phyloP scores from a whole-genome alignment of 2,797 vertebrate genomes.

The Echeneis naucrates region DNA sequence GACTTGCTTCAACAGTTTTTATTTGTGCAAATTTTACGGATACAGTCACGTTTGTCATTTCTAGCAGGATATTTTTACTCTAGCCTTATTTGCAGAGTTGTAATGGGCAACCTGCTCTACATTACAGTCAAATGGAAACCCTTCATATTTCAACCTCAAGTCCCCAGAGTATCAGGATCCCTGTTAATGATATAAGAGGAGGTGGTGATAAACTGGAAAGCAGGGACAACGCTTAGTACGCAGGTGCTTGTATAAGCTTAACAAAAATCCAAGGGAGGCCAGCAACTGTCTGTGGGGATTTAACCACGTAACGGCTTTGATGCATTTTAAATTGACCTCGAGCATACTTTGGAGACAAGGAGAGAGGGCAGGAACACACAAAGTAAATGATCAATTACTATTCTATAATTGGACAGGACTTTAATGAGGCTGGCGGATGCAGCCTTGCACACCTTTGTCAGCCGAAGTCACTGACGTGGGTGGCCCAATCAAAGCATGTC shows the following conservation, averaged over 20 bases:
- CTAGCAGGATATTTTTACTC: constrained; percentile 16
- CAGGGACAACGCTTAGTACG: constrained; percentile 71
- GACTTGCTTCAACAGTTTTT: neutral
- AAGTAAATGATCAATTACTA: constrained; percentile 84
- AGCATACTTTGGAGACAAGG: constrained; percentile 74
- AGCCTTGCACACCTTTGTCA: constrained; percentile 81
- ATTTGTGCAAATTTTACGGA: constrained; percentile 5
- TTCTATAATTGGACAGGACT: constrained; percentile 84
- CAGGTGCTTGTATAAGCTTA: constrained; percentile 70
- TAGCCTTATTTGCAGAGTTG: constrained; percentile 20
- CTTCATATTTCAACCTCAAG: constrained; percentile 41
- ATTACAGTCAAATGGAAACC: constrained; percentile 26
- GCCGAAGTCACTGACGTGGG: constrained; percentile 72
- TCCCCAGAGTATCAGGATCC: constrained; percentile 32
- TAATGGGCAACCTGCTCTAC: constrained; percentile 17
- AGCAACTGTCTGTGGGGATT: constrained; percentile 72
- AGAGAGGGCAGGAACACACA: constrained; percentile 74
- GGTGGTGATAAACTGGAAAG: constrained; percentile 50
- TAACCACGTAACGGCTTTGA: constrained; percentile 74
- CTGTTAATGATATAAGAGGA: constrained; percentile 28
- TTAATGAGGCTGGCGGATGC: constrained; percentile 85
- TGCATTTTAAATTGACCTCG: constrained; percentile 83
- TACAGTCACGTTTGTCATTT: constrained; percentile 16
- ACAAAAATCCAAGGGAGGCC: constrained; percentile 74
- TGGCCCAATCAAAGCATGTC: constrained; percentile 77